Evolutionary conservation across 2,113 vertebrate genomes (phyloP).

Genomic region (Lonchura striata): DNA sequence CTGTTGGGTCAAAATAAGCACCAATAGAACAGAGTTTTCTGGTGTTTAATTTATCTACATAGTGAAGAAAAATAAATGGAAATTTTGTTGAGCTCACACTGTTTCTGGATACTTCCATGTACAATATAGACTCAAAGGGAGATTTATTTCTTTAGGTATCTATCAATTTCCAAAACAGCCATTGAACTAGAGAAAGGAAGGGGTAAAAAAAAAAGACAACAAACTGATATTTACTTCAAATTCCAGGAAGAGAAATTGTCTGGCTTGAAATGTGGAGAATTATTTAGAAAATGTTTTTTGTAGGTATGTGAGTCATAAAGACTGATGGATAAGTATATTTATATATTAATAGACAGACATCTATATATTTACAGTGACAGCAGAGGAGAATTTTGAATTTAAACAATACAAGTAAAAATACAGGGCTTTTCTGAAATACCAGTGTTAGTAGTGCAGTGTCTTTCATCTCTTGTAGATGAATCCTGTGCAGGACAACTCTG

Average conservation of each 20-base stretch:
- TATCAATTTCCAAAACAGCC: not conserved
- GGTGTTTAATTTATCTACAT: not conserved
- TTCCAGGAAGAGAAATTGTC: not conserved
- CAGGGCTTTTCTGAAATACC: not conserved
- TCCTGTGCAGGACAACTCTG: not conserved
- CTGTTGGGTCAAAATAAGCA: not conserved
- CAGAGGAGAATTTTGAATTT: not conserved
- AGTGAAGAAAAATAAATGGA: not conserved
- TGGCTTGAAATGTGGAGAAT: not conserved
- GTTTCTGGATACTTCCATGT: not conserved
- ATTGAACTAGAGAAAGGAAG: not conserved
- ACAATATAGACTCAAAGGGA: not conserved
- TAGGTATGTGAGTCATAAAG: not conserved
- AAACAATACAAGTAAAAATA: not conserved
- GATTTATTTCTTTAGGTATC: not conserved
- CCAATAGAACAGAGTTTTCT: not conserved
- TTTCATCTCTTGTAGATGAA: not conserved
- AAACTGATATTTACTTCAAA: not conserved
- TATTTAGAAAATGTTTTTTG: not conserved
- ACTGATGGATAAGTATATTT: not conserved
- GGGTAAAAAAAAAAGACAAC: too few species aligned
- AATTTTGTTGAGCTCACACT: not conserved
- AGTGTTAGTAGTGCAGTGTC: not conserved
- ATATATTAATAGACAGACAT: not conserved
- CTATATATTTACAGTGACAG: not conserved